A percentile compares a stretch with the other conserved stretches of the same genome.
phyloP scores from a whole-genome alignment of 2,888 invertebrate genomes.

The Troides oblongomaculatus region DNA sequence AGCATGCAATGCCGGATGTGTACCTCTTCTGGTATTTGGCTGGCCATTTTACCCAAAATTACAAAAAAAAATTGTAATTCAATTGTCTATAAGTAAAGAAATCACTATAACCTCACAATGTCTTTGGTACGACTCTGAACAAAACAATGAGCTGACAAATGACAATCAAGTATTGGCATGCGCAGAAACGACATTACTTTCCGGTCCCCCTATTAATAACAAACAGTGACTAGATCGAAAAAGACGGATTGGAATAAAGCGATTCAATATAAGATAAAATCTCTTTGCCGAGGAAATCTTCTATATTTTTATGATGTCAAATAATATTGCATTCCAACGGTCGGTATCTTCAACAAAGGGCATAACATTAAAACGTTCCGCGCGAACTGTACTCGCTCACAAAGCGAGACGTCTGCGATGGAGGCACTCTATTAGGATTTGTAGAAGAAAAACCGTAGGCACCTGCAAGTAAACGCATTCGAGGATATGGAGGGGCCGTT shows the following conservation, averaged over 20 bases:
- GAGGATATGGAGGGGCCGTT: constrained; percentile 38
- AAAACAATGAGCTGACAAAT: too few species aligned
- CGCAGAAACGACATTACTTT: too few species aligned
- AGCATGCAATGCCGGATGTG: too few species aligned
- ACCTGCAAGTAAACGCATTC: constrained; percentile 76
- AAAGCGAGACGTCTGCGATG: constrained; percentile 44
- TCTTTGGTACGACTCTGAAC: too few species aligned
- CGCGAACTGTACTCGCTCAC: constrained; percentile 43
- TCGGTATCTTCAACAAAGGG: constrained; percentile 4
- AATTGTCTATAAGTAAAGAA: too few species aligned
- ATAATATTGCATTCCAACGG: constrained; percentile 9
- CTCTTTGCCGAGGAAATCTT: neutral
- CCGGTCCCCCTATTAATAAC: too few species aligned
- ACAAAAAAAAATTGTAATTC: too few species aligned
- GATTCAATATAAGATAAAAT: neutral
- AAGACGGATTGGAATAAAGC: neutral
- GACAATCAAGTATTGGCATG: too few species aligned
- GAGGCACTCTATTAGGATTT: constrained; percentile 62
- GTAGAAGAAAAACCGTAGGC: constrained; percentile 73
- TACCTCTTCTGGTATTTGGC: too few species aligned
- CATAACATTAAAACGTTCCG: constrained; percentile 42
- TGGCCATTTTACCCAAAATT: too few species aligned
- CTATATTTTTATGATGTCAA: constrained; percentile 14
- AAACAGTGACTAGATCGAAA: neutral
- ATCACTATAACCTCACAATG: too few species aligned